Base-by-base conservation (phyloP, 2,797 vertebrate genomes). In the Prunella strophiata region DNA sequence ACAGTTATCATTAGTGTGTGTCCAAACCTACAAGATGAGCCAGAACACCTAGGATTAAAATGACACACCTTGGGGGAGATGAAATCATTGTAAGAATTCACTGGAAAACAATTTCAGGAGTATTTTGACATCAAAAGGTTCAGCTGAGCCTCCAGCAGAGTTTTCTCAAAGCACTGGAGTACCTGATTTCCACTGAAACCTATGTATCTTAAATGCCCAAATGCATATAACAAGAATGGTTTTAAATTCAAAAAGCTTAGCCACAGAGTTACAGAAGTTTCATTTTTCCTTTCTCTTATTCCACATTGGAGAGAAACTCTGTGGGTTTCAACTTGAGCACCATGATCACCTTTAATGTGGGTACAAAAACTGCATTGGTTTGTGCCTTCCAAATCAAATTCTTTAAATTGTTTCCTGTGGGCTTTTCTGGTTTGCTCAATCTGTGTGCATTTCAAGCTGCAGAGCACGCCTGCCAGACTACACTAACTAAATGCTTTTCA, bases 11-110 rank as follows among this genome's bases (percentile, higher is more conserved):
- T 72, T 88, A 80, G 52, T 11, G 22, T 79, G 50, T 58, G 43
- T 75, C 57, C 76, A 40, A 72, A 38, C 38, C n/a, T 51, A 57
- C 66, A 77, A 91, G 62, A 59, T 88, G 58, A 92, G 57, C 76
- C 65, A 68, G 58, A 94, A 92, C 81, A 94, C 75, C 58, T 75
- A 91, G 58, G 55, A 89, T 89, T 82, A 93, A 92, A 90, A 61
- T 85, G 20, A 65, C 40, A 70, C 5, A 55, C 62, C 58, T 43
- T 48, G 32, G 16, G 58, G 58, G 23, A 94, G 55, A 68, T 66
- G 3, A 88, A 93, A 62, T 91, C 5, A 79, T 54, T 59, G 30
- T 59, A 80, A 34, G 11, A 72, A 42, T 62, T 89, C 30, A 77
- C 42, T 87, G 30, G 34, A 93, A 93, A 82, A 47, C 0, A 3